Percentiles rank a stretch among this genome's conserved stretches.
Conservation (phyloP, 2,113 vertebrate species). For the Limanda limanda region DNA sequence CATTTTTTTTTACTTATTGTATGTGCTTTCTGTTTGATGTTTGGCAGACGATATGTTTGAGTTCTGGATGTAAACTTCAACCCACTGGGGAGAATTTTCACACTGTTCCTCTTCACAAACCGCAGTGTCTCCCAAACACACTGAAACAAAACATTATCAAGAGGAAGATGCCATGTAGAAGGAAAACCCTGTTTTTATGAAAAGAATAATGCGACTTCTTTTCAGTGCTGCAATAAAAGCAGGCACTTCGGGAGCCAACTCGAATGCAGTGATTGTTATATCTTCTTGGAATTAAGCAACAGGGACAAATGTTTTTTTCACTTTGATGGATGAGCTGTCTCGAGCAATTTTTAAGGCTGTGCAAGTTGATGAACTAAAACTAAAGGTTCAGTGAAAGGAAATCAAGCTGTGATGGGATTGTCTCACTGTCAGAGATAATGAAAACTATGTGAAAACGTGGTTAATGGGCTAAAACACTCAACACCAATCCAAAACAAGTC, state of each 20-base stretch:
- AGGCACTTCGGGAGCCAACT: background rate
- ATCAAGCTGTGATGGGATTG: slow-evolving; percentile 5
- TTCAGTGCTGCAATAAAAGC: slow-evolving; percentile 3
- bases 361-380: slow-evolving; percentile 1
- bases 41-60: background rate
- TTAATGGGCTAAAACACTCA: background rate
- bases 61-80: background rate
- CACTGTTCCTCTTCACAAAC: background rate
- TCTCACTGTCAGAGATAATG: background rate
- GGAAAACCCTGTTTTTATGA: background rate
- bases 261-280: background rate
- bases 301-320: slow-evolving; percentile 3
- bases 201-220: background rate
- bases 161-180: background rate
- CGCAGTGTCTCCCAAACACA: background rate
- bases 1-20: background rate
- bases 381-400: slow-evolving; percentile 22
- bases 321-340: slow-evolving; percentile 24
- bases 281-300: slow-evolving; percentile 10
- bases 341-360: background rate
- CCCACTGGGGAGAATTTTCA: slow-evolving; percentile 3
- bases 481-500: background rate
- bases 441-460: background rate
- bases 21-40: background rate
- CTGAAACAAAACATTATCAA: slow-evolving; percentile 1